A percentile compares a stretch with the other conserved stretches of the same genome.
These are phyloP conservation scores for Lucilia cuprina DNA, from an alignment of 1,140 invertebrate species.

Conservation along the genomic window DNA sequence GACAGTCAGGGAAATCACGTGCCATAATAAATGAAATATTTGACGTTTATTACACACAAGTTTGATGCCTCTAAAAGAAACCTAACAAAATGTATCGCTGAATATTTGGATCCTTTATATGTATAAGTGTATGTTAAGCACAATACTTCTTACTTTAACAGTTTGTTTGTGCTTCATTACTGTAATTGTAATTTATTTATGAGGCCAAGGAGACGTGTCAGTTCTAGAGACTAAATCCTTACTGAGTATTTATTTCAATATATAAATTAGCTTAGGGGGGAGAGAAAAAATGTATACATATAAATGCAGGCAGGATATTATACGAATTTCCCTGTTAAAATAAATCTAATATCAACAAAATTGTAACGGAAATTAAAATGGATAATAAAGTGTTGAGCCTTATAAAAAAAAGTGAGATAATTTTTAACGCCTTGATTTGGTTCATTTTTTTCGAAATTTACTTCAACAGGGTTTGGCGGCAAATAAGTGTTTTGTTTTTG, in stretches of 20 bases:
- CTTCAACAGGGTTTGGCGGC: too few species aligned
- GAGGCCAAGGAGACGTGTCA: neutral
- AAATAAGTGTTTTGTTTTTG: too few species aligned
- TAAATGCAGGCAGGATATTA: too few species aligned
- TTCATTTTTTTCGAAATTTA: too few species aligned
- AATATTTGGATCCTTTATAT: too few species aligned
- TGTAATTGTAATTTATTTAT: neutral
- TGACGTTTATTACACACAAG: neutral
- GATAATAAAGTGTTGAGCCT: neutral
- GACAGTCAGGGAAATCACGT: neutral
- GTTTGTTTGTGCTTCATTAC: neutral
- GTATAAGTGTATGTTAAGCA: too few species aligned
- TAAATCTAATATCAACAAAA: neutral
- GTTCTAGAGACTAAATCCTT: neutral
- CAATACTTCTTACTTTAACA: neutral
- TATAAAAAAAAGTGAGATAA: neutral
- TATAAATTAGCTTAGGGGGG: too few species aligned
- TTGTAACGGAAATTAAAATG: slow-evolving; percentile 3
- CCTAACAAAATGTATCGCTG: too few species aligned
- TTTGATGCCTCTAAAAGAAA: neutral
- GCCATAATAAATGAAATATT: neutral
- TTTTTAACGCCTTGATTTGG: too few species aligned
- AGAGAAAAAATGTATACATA: too few species aligned
- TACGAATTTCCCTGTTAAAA: neutral
- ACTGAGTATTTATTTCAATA: too few species aligned